phyloP scores from a whole-genome alignment of 2,797 vertebrate genomes.

The Naso thynnoides region DNA sequence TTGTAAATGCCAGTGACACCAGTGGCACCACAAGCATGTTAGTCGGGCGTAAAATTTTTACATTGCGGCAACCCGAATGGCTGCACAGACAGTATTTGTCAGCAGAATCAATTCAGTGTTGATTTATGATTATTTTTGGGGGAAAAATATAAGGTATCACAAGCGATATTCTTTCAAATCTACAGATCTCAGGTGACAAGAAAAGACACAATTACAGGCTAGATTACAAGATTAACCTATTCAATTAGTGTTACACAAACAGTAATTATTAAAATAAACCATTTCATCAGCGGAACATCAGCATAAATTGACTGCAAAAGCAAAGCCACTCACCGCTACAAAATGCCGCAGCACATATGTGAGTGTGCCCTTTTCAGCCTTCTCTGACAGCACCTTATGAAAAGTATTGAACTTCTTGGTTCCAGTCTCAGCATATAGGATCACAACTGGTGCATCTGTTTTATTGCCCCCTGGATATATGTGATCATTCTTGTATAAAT shows the following conservation, averaged over 20 bases:
- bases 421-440: constrained; percentile 97
- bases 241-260: background rate
- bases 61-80: too few species aligned
- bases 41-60: too few species aligned
- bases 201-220: background rate
- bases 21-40: too few species aligned
- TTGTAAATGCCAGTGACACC: too few species aligned
- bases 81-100: background rate
- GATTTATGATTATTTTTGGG: background rate
- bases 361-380: constrained; percentile 87
- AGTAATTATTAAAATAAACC: constrained; percentile 9
- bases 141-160: background rate
- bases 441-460: constrained; percentile 86
- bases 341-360: constrained; percentile 94
- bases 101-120: background rate
- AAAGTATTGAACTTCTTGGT: constrained; percentile 92
- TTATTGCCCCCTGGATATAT: constrained; percentile 88
- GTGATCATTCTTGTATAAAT: constrained; percentile 94
- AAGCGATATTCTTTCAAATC: background rate
- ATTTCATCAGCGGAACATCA: background rate
- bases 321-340: constrained; percentile 86
- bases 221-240: background rate
- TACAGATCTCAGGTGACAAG: background rate
- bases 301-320: constrained; percentile 3
- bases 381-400: constrained; percentile 91